phyloP scores from a whole-genome alignment of 2,888 invertebrate genomes.

The Imbricaverruca yamaguchii region DNA sequence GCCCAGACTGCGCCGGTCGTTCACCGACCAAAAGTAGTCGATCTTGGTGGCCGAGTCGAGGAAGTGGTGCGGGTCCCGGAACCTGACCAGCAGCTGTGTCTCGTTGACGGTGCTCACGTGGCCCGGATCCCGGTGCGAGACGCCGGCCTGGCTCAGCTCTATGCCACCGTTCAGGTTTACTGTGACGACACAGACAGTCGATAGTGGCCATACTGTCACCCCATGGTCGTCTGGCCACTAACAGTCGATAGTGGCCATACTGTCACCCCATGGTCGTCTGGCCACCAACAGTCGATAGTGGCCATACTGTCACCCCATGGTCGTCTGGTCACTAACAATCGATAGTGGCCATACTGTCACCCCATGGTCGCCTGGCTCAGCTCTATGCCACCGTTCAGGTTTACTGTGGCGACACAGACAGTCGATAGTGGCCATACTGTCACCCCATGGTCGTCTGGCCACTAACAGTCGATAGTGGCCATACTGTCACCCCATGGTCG shows the following conservation, averaged over 20 bases:
- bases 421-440: no score
- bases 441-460: background rate
- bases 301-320: no score
- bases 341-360: no score
- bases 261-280: background rate
- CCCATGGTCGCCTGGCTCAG: background rate
- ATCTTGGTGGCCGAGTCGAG: slow-evolving; percentile 4
- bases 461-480: no score
- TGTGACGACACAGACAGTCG: background rate
- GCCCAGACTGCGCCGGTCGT: slow-evolving; percentile 17
- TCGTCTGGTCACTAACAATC: background rate
- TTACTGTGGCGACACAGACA: background rate
- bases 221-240: background rate
- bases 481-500: no score
- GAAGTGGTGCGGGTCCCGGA: slow-evolving; percentile 9
- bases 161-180: background rate
- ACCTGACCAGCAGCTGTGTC: slow-evolving; percentile 13
- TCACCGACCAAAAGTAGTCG: slow-evolving; percentile 25
- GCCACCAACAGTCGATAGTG: no score
- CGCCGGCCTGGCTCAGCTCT: background rate
- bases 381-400: background rate
- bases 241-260: no score
- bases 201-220: no score
- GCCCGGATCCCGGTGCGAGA: background rate
- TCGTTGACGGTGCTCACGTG: background rate